phyloP scores from a whole-genome alignment of 1,140 invertebrate genomes.

The Probaryconus sp. region DNA sequence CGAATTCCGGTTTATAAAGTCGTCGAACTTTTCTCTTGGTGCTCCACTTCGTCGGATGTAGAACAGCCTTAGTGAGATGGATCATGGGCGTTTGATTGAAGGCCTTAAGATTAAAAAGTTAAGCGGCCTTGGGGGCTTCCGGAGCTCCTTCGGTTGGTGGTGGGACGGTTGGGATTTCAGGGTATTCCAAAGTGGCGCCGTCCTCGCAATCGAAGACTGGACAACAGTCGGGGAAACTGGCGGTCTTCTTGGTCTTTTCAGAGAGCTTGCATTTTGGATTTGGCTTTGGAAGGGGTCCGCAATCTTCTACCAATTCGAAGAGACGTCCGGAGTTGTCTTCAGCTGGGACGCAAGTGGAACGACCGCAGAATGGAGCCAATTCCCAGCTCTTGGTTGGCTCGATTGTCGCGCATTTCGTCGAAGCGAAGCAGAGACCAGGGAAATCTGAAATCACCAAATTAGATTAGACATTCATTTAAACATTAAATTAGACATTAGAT shows the following conservation, averaged over 20 bases:
- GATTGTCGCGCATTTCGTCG: slow-evolving; percentile 91
- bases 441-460: slow-evolving; percentile 83
- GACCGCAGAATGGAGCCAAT: slow-evolving; percentile 90
- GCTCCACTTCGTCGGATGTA: no score
- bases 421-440: slow-evolving; percentile 92
- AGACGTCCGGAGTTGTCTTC: slow-evolving; percentile 85
- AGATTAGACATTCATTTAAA: no score
- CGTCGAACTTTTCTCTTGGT: no score
- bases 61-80: neutral
- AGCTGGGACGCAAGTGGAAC: slow-evolving; percentile 88
- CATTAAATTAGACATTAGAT: no score
- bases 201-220: slow-evolving; percentile 90
- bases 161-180: slow-evolving; percentile 85
- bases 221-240: slow-evolving; percentile 90
- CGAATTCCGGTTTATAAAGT: slow-evolving; percentile 36
- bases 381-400: slow-evolving; percentile 91
- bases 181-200: slow-evolving; percentile 90
- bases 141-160: slow-evolving; percentile 77
- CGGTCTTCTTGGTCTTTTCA: slow-evolving; percentile 92
- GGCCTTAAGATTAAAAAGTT: slow-evolving; percentile 52
- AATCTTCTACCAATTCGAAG: slow-evolving; percentile 91
- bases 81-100: neutral
- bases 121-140: slow-evolving; percentile 54
- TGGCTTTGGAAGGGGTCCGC: slow-evolving; percentile 89
- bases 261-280: slow-evolving; percentile 92